Conservation (phyloP, 2,113 vertebrate species). For the Dolichallabes microphthalmus region DNA sequence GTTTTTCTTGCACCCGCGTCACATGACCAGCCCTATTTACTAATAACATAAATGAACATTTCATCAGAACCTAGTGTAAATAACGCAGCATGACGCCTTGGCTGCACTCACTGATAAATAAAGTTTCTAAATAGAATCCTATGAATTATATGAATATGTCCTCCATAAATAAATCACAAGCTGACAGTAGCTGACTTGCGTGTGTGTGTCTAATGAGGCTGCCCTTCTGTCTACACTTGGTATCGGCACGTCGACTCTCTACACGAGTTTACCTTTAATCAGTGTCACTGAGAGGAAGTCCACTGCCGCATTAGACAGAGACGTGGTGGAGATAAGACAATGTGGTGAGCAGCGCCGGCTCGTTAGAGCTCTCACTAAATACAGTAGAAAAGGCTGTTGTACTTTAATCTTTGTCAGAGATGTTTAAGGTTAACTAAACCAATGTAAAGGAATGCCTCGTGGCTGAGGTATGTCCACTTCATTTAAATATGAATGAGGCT, state of each 20-base stretch:
- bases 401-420: neutral
- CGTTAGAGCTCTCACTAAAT: neutral
- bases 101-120: neutral
- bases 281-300: constrained; percentile 26
- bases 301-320: neutral
- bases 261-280: constrained; percentile 32
- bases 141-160: neutral
- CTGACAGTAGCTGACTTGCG: neutral
- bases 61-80: too few species aligned
- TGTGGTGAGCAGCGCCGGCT: neutral
- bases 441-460: neutral
- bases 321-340: neutral
- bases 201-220: neutral
- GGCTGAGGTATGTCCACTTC: neutral
- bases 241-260: constrained; percentile 9
- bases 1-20: neutral
- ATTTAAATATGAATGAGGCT: neutral
- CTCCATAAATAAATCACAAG: neutral
- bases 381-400: neutral
- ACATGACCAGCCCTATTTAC: neutral
- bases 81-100: too few species aligned
- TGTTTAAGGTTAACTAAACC: neutral
- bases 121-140: neutral
- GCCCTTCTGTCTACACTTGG: neutral
- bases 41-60: neutral